phyloP scores from a whole-genome alignment of 2,888 invertebrate genomes.

The Amorpha juglandis region DNA sequence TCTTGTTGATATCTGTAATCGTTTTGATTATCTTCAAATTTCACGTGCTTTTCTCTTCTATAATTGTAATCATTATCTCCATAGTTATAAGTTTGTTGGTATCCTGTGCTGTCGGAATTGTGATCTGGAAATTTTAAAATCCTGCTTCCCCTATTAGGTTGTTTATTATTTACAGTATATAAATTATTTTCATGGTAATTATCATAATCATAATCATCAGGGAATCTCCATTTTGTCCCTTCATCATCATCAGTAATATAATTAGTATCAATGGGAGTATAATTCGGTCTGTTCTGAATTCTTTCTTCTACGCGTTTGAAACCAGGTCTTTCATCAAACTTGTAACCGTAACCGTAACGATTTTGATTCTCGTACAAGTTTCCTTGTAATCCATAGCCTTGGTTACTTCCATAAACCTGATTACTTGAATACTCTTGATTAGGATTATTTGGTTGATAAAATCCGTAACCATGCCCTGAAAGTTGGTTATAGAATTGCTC shows the following conservation, averaged over 20 bases:
- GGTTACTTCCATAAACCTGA: conserved; percentile 30
- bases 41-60: conserved; percentile 44
- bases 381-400: conserved; percentile 38
- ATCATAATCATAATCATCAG: conserved; percentile 43
- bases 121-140: conserved; percentile 50
- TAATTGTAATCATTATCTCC: conserved; percentile 32
- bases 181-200: conserved; percentile 36
- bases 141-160: conserved; percentile 39
- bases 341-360: conserved; percentile 49
- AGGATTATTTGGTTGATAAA: conserved; percentile 30
- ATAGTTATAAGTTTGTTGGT: neutral
- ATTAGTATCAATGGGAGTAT: conserved; percentile 29
- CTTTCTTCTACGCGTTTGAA: conserved; percentile 55
- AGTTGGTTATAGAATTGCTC: conserved; percentile 68
- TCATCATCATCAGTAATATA: conserved; percentile 37
- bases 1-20: conserved; percentile 1
- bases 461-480: conserved; percentile 42
- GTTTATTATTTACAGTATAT: conserved; percentile 34
- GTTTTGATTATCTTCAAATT: conserved; percentile 38
- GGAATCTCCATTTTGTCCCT: conserved; percentile 60
- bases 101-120: neutral
- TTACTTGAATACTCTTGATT: conserved; percentile 28
- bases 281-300: conserved; percentile 63
- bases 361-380: conserved; percentile 41
- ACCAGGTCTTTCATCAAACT: conserved; percentile 40